Percentiles rank a stretch among this genome's conserved stretches.
phyloP scores from a whole-genome alignment of 2,113 vertebrate genomes.

The Phoenicopterus ruber region DNA sequence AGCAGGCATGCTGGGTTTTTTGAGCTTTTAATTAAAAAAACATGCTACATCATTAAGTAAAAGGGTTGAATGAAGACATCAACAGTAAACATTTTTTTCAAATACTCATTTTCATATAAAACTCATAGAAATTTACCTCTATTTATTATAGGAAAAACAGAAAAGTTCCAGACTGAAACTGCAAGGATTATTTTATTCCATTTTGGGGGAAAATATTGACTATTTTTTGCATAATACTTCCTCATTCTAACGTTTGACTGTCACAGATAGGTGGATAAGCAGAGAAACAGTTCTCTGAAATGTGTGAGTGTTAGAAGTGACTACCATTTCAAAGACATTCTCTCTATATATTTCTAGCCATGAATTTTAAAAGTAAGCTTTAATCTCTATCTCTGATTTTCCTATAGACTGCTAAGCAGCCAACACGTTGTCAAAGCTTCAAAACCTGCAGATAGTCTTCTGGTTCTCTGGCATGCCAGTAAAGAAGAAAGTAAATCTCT shows the following conservation, averaged over 20 bases:
- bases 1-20: background rate
- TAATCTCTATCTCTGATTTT: constrained; percentile 7
- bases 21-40: background rate
- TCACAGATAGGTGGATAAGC: background rate
- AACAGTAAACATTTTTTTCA: background rate
- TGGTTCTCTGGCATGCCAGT: background rate
- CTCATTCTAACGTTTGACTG: background rate
- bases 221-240: background rate
- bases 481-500: constrained; percentile 11
- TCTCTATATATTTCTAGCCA: background rate
- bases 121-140: background rate
- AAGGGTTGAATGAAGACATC: background rate
- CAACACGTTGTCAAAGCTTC: constrained; percentile 3
- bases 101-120: background rate
- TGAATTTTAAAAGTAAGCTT: constrained; percentile 28
- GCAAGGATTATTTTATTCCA: background rate
- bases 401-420: background rate
- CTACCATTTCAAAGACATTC: constrained; percentile 22
- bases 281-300: background rate
- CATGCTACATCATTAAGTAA: background rate
- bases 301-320: background rate
- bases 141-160: background rate
- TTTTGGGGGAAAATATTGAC: background rate
- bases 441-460: background rate
- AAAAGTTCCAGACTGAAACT: background rate